These are phyloP conservation scores for Hydriomena furcata DNA, from an alignment of 2,888 invertebrate genomes.

Conservation along the genomic window DNA sequence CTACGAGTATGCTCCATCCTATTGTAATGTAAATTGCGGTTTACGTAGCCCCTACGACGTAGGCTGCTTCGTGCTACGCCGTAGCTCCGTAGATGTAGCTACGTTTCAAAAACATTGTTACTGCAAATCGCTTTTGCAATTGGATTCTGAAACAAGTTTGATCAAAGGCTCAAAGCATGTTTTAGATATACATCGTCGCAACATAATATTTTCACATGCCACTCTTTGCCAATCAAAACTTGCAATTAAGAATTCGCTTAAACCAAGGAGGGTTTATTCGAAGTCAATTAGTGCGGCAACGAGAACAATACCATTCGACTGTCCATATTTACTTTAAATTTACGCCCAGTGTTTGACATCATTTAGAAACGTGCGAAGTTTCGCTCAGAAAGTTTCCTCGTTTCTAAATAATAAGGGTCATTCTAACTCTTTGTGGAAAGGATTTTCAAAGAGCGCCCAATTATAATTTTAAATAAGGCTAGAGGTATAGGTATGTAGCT, in stretches of 20 bases:
- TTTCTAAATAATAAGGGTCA: not conserved
- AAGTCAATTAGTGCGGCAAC: not conserved
- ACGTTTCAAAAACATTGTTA: too few relatives aligned
- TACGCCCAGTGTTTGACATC: not conserved
- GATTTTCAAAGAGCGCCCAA: constrained; percentile 7
- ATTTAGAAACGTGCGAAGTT: constrained; percentile 11
- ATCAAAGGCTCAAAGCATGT: too few relatives aligned
- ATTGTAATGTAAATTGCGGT: not conserved
- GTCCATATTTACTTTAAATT: constrained; percentile 12
- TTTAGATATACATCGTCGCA: too few relatives aligned
- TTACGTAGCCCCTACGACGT: constrained; percentile 1
- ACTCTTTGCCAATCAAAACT: too few relatives aligned
- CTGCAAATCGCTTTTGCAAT: too few relatives aligned
- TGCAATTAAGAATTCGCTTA: not conserved
- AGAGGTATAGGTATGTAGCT: not conserved
- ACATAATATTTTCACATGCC: too few relatives aligned
- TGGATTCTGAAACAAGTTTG: too few relatives aligned
- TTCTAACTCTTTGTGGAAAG: not conserved
- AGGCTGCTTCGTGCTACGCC: constrained; percentile 9
- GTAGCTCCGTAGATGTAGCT: constrained; percentile 1
- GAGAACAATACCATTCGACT: not conserved
- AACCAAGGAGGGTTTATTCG: not conserved
- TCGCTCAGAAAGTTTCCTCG: not conserved
- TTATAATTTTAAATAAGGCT: constrained; percentile 2
- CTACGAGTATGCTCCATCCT: too few relatives aligned